Evolutionary conservation across 2,797 vertebrate genomes (phyloP).

Genomic region (Philypnodon macrostomus): DNA sequence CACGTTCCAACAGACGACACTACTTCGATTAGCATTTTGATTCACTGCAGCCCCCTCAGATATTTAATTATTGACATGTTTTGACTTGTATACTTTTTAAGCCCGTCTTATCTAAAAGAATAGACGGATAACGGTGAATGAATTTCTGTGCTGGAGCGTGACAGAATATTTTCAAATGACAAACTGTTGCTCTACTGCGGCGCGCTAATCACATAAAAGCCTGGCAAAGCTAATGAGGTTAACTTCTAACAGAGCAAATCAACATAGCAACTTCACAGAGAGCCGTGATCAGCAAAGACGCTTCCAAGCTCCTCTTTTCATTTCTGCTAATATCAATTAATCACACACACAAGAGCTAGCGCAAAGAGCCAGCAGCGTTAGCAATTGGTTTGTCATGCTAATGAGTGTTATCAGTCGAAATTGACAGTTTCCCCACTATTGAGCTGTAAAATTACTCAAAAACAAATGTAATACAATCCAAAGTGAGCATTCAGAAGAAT

Average conservation of each 20-base stretch:
- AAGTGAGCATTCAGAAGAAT: too few species aligned
- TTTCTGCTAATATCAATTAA: constrained; percentile 36
- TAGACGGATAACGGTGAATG: constrained; percentile 40
- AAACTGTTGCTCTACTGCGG: constrained; percentile 20
- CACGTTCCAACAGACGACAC: not conserved
- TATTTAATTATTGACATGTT: constrained; percentile 20
- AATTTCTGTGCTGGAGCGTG: constrained; percentile 44
- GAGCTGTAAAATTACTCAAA: not conserved
- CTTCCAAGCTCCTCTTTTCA: constrained; percentile 15
- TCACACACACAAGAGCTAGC: constrained; percentile 3
- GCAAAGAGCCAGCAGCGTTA: not conserved
- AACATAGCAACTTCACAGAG: constrained; percentile 38
- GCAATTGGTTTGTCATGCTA: constrained; percentile 5
- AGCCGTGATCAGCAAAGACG: constrained; percentile 36
- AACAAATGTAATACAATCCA: not conserved
- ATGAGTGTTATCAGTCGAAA: not conserved
- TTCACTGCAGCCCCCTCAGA: not conserved
- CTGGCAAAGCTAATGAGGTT: constrained; percentile 49
- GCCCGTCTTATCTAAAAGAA: constrained; percentile 45
- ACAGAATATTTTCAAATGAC: constrained; percentile 50
- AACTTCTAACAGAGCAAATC: constrained; percentile 39
- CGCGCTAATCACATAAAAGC: constrained; percentile 40
- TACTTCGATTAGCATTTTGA: constrained; percentile 13
- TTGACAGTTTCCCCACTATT: constrained; percentile 1
- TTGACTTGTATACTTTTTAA: constrained; percentile 15